Conservation (phyloP, 2,113 vertebrate species). For the Onychorhynchus coronatus region DNA sequence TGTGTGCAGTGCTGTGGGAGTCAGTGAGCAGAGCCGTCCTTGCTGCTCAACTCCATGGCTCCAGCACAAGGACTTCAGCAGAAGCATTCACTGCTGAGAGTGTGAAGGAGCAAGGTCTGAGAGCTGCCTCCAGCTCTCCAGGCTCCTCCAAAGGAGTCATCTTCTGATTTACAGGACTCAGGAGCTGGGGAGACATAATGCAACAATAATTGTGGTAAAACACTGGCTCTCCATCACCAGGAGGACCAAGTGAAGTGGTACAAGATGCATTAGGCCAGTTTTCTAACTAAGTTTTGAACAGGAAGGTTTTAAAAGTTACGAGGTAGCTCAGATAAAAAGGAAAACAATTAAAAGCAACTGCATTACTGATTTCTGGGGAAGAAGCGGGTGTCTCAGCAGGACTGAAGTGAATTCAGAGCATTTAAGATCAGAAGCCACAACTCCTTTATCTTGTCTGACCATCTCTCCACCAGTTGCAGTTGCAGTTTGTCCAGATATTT, state of each 20-base stretch:
- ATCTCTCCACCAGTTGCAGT: not conserved
- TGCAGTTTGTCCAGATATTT: not conserved
- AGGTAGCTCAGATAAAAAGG: not conserved
- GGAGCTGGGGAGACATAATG: not conserved
- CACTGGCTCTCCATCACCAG: not conserved
- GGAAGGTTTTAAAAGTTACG: not conserved
- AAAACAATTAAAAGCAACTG: not conserved
- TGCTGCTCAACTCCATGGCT: not conserved
- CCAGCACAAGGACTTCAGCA: fast-evolving
- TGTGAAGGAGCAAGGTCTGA: not conserved
- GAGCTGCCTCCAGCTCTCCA: not conserved
- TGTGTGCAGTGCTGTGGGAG: not conserved
- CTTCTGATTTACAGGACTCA: not conserved
- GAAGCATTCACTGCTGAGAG: fast-evolving
- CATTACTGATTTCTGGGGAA: not conserved
- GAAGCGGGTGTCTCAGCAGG: not conserved
- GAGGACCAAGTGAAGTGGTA: not conserved
- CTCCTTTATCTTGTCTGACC: not conserved
- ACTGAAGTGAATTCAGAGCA: fast-evolving
- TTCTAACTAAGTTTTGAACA: not conserved
- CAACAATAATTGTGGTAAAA: not conserved
- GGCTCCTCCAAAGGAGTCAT: not conserved
- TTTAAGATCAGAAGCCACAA: not conserved
- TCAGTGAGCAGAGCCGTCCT: not conserved
- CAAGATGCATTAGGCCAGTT: not conserved